A percentile compares a stretch with the other conserved stretches of the same genome.
Evolutionary conservation across 2,113 vertebrate species (phyloP).

Genomic region (Suricata suricatta): DNA sequence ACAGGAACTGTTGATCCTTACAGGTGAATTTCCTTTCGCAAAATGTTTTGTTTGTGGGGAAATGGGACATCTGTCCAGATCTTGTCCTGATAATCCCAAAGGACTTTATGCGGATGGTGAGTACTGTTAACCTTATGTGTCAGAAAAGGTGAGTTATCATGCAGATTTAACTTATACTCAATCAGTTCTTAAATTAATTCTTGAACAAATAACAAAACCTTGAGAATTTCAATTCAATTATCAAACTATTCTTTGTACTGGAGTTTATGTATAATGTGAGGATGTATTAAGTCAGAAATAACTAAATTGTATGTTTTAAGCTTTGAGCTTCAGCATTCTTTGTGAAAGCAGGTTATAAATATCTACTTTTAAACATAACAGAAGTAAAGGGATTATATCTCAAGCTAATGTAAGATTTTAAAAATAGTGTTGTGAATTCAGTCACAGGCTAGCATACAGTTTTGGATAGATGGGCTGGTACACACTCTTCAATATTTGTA

Average conservation of each 20-base stretch:
- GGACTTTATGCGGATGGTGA: constrained; percentile 95
- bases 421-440: background rate
- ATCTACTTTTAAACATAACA: background rate
- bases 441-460: background rate
- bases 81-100: constrained; percentile 96
- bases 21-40: constrained; percentile 95
- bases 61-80: constrained; percentile 94
- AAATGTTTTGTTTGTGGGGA: constrained; percentile 98
- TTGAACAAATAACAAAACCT: background rate
- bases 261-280: background rate
- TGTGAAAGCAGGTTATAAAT: background rate
- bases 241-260: background rate
- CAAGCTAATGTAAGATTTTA: background rate
- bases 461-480: background rate
- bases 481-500: background rate
- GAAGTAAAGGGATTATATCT: background rate
- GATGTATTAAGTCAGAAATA: background rate
- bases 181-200: background rate
- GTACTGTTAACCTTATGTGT: background rate
- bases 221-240: background rate
- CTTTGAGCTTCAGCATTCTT: background rate
- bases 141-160: background rate
- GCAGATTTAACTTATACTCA: background rate
- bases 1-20: constrained; percentile 60
- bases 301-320: background rate